Percentiles rank a stretch among this genome's conserved stretches.
These are phyloP conservation scores for Heliconius congener DNA, from an alignment of 1,140 invertebrate species.

Conservation along the genomic window DNA sequence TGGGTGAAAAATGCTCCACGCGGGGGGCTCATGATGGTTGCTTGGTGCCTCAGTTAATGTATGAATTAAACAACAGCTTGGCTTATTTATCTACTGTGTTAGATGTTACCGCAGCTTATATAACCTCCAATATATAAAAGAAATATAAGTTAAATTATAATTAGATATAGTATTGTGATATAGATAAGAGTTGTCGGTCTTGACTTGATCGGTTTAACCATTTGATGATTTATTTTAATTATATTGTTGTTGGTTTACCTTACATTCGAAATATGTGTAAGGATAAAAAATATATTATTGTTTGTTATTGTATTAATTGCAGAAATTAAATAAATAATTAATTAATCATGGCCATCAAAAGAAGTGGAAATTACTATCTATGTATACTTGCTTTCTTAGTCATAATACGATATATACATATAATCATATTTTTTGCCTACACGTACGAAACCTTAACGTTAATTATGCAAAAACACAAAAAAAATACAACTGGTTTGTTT, in stretches of 20 bases:
- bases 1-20: conserved; percentile 68
- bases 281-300: neutral
- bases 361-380: neutral
- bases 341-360: neutral
- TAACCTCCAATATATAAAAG: neutral
- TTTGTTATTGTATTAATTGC: neutral
- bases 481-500: conserved; percentile 26
- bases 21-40: conserved; percentile 59
- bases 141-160: no score
- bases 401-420: neutral
- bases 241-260: no score
- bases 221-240: no score
- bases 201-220: no score
- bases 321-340: neutral
- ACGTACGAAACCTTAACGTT: neutral
- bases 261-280: neutral
- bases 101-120: neutral
- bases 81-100: conserved; percentile 44
- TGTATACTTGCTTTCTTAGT: neutral
- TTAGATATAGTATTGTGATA: no score
- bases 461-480: conserved; percentile 25
- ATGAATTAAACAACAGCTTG: conserved; percentile 71
- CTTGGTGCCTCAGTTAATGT: conserved; percentile 56
- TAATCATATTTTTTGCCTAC: neutral
- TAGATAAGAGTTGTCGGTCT: no score